Base-by-base conservation (phyloP, 1,140 invertebrate genomes). In the Sarcophaga peregrina region DNA sequence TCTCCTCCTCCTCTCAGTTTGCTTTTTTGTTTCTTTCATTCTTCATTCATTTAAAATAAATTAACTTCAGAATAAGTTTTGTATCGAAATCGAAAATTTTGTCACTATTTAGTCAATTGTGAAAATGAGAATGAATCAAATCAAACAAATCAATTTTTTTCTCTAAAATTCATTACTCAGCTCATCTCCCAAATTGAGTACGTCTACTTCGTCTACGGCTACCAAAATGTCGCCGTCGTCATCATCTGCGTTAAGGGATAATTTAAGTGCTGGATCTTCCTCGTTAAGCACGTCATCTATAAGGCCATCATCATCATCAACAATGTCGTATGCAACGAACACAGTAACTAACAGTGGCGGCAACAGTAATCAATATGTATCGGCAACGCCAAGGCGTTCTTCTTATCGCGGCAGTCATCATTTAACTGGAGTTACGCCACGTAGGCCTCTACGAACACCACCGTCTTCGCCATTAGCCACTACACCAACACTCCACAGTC, bases 401-500 rank as follows among this genome's bases (percentile, higher is more conserved):
- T 72, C 73, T 86, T 80, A 89, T 86, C 74, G 84, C 81, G 47
- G 83, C 17, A 85, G 85, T 47, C 80, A 80, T 68, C 82, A 83
- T 78, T 68, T 82, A 45, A 20, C 73, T 20, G 83, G 81, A 45
- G 82, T 68, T 81, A 86, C 88, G 47, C 85, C 89, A 58, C 89
- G 89, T 76, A 86, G 89, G 76, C 88, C 89, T 47, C 84, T 90
- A 76, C 87, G 89, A 83, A 89, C 89, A 17, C 89, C 89, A 37
- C 84, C 87, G 8, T 90, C 89, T 76, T 90, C 89, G 48, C 89
- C 89, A 68, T 81, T 90, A 84, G 88, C 89, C 82, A 89, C 88
- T 45, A 86, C 87, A 73, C 87, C 86, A 86, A 85, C 86, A 84
- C 78, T 76, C 15, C 80, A 81, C 46, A 82, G 83, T 80, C 85